Evolutionary conservation across 2,113 vertebrate species (phyloP), one percentile per base, ranked within the genome.

Genomic region (Atrichornis clamosus): DNA sequence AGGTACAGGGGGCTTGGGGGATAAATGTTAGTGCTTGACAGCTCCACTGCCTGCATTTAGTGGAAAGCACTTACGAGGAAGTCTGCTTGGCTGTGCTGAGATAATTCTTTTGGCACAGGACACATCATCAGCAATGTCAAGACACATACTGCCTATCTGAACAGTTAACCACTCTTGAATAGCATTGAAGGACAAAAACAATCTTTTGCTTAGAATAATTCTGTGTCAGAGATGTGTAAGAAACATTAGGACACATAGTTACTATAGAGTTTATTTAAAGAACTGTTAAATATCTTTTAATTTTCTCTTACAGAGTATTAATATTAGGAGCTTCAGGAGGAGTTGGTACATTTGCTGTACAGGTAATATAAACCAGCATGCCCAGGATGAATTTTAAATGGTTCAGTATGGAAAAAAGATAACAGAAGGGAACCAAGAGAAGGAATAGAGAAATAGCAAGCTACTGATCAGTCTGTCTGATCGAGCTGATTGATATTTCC

Each of bases 291-390:
- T 90, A 13, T 69, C 55, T 81, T 67, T 91, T 88, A 75, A 59
- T 97, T 88, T 97, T 97, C 58, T 67, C 46, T 97, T 95, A 15
- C 94, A 99, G 99, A 89, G 93, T 99, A 96, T 97, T 99, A 92
- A 99, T 99, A 96, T 97, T 99, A 18, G 99, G 99, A 47, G 99
- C 98, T 64, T 99, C 99, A 5, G 99, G 99, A 59, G 99, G 99
- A 91, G 98, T 99, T 83, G 99, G 99, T 94, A 99, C 99, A 21
- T 99, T 99, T 97, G 98, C 99, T 82, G 98, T 99, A 81, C 99
- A 99, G 99, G 99, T 99, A 98, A 98, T 95, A 82, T 19, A 75
- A 56, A 81, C 67, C 74, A 84, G 47, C 56, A 47, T 75, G 52
- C 44, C 60, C 60, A 86, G 50, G 87, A n/a, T 46, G 27, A n/a